Conservation (phyloP, 2,888 invertebrate species). For the Pachycephus smyrnensis region DNA sequence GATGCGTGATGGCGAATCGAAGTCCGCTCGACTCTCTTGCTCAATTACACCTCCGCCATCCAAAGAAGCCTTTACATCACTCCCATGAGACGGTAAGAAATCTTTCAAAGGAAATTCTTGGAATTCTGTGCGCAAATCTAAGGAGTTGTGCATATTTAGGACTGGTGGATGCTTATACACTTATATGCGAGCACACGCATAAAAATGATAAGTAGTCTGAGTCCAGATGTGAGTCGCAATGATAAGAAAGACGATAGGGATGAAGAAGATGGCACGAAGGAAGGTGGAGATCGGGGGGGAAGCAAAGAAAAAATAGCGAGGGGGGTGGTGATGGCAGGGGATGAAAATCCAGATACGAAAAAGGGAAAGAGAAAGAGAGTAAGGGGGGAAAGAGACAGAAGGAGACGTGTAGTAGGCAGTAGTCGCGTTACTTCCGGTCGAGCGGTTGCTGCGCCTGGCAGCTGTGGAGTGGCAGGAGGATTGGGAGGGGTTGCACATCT, state of each 20-base stretch:
- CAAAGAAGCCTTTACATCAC: neutral
- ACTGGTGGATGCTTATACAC: neutral
- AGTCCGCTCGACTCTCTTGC: neutral
- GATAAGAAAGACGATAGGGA: slow-evolving; percentile 25
- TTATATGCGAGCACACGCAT: slow-evolving; percentile 32
- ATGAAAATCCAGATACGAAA: slow-evolving; percentile 1
- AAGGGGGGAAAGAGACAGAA: slow-evolving; percentile 39
- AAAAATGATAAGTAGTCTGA: slow-evolving; percentile 40
- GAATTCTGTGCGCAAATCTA: no score
- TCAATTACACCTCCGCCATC: neutral
- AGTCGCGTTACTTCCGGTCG: slow-evolving; percentile 67
- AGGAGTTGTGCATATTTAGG: neutral
- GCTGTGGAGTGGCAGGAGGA: slow-evolving; percentile 61
- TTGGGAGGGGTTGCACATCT: slow-evolving; percentile 45
- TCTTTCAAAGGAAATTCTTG: neutral
- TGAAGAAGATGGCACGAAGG: slow-evolving; percentile 2
- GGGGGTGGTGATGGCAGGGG: slow-evolving; percentile 10
- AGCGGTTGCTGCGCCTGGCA: slow-evolving; percentile 66
- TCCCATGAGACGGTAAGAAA: neutral
- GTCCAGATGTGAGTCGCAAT: neutral
- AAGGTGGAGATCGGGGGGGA: slow-evolving; percentile 1
- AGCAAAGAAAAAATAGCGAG: slow-evolving; percentile 10
- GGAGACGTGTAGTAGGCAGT: slow-evolving; percentile 64
- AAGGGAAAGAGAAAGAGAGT: slow-evolving; percentile 31
- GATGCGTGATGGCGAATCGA: neutral